Base-by-base conservation (phyloP, 2,797 vertebrate genomes). In the Pyrocephalus nanus region DNA sequence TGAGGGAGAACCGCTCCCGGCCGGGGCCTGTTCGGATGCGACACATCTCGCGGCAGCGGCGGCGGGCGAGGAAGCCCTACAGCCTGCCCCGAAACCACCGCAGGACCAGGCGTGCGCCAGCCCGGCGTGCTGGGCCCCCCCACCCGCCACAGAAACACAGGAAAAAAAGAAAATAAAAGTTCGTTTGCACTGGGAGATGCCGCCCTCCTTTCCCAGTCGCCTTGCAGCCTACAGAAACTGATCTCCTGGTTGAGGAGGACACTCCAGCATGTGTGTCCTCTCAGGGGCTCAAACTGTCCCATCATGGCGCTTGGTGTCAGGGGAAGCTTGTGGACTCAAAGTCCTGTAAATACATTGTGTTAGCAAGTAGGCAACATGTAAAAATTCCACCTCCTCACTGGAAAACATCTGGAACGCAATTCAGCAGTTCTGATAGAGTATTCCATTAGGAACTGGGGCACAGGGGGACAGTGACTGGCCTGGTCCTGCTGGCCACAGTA, bases 41-140 rank as follows among this genome's bases (percentile, higher is more conserved):
- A 48, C 47, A 32, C 2, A 0, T 61, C 40, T 4, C 62, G 36
- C 14, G 18, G 30, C 77, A 54, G 18, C 61, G 2, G 6, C 40
- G 18, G 47, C 17, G 18, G 15, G 34, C 5, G 17, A 67, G 8
- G 8, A 81, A 47, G 6, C 61, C 86, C 54, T 61, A 81, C 70
- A 74, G 69, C 25, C 9, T 4, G 4, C 53, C 76, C 4, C 6
- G 8, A 10, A 30, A 18, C 13, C 22, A 8, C 22, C 58, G 50
- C 3, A 66, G 38, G 25, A 18, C 11, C 4, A n/a, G 12, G 1
- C 9, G 22, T 2, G 1, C 0, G 5, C 9, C 51, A 15, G 9
- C 20, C 23, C 3, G 16, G 18, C 16, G 12, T 26, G 11, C 16
- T 14, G 62, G 1, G 2, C 9, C n/a, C 6, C 29, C 11, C 5